Percentiles rank a stretch among this genome's conserved stretches.
Conservation (phyloP, 1,140 invertebrate species). For the Chymomyza costata region DNA sequence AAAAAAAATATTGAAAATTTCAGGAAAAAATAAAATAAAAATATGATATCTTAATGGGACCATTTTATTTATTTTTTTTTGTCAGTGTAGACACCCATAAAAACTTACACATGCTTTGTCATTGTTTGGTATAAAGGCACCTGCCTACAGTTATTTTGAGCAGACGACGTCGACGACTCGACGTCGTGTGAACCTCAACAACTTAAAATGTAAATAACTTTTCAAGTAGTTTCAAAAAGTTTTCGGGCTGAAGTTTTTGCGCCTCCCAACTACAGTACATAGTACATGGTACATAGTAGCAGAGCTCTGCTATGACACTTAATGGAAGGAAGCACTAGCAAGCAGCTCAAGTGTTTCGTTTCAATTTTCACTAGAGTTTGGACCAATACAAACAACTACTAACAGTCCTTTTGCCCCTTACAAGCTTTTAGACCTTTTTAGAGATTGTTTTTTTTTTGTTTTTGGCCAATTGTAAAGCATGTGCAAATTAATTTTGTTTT, state of each 20-base stretch:
- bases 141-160: slow-evolving; percentile 68
- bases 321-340: too few relatives aligned
- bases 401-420: neutral
- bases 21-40: too few relatives aligned
- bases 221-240: slow-evolving; percentile 70
- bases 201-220: slow-evolving; percentile 73
- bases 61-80: neutral
- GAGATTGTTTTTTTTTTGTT: too few relatives aligned
- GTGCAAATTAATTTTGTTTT: slow-evolving; percentile 70
- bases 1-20: too few relatives aligned
- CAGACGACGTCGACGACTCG: slow-evolving; percentile 66
- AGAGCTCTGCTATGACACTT: too few relatives aligned
- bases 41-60: too few relatives aligned
- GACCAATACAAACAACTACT: neutral
- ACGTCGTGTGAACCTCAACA: slow-evolving; percentile 71
- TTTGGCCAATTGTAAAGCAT: slow-evolving; percentile 27
- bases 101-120: neutral
- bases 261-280: slow-evolving; percentile 9
- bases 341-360: slow-evolving; percentile 69
- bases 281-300: slow-evolving; percentile 2
- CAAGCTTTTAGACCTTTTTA: too few relatives aligned
- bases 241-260: slow-evolving; percentile 52
- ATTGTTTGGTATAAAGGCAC: slow-evolving; percentile 23
- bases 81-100: slow-evolving; percentile 7
- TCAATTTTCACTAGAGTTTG: slow-evolving; percentile 62